phyloP scores from a whole-genome alignment of 2,113 vertebrate genomes.

The Apeltes quadracus region DNA sequence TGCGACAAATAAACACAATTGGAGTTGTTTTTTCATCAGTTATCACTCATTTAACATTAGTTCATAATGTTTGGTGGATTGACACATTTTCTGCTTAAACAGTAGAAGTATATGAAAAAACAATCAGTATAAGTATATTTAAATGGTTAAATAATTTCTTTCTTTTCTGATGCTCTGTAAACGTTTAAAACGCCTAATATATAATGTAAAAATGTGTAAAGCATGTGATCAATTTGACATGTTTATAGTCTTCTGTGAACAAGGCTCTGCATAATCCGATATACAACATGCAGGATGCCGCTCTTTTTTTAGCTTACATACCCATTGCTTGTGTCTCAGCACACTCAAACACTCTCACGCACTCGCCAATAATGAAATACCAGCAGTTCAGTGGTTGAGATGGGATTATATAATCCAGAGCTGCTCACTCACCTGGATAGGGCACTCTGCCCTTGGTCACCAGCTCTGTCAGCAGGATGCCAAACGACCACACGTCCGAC shows the following conservation, averaged over 20 bases:
- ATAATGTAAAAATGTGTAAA: neutral
- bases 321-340: neutral
- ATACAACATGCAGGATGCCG: constrained; percentile 54
- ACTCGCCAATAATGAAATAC: constrained; percentile 13
- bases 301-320: constrained; percentile 30
- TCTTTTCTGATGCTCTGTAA: neutral
- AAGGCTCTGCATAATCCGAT: constrained; percentile 51
- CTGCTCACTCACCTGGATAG: constrained; percentile 89
- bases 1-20: neutral
- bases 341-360: neutral
- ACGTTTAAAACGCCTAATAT: neutral
- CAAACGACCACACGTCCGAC: constrained; percentile 99
- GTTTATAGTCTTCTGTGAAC: constrained; percentile 34
- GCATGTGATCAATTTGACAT: constrained; percentile 8
- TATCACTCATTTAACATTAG: neutral
- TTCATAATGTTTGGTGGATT: neutral
- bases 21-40: neutral
- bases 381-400: constrained; percentile 14
- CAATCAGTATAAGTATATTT: neutral
- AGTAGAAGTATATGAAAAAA: neutral
- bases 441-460: constrained; percentile 99
- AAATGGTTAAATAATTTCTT: neutral
- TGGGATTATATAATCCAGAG: constrained; percentile 8
- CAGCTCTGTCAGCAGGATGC: constrained; percentile 97
- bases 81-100: neutral